Conservation (phyloP, 53 echinoderm and acorn worm genomes). For the Temnopleurus reevesii region DNA sequence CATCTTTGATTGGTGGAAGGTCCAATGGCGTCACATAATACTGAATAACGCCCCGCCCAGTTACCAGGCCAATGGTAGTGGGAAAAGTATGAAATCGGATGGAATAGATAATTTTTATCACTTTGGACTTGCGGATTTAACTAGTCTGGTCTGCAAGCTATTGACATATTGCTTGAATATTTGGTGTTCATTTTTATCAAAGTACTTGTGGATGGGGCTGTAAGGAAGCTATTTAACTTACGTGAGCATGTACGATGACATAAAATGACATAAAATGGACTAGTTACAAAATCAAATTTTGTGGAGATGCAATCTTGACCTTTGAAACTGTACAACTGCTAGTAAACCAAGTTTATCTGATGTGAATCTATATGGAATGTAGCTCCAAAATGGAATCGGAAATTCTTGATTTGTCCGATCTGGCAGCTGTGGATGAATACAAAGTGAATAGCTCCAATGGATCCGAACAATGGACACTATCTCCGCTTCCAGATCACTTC, state of each 20-base stretch:
- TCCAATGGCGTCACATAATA: background rate
- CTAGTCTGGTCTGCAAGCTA: background rate
- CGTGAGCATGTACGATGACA: too few relatives aligned
- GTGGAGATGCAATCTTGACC: too few relatives aligned
- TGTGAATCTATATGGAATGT: too few relatives aligned
- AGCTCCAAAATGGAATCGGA: background rate
- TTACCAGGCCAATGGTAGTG: background rate
- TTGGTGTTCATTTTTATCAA: too few relatives aligned
- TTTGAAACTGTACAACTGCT: too few relatives aligned
- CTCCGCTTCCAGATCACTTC: slow-evolving; percentile 13
- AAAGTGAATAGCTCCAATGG: background rate
- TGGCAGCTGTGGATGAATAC: background rate
- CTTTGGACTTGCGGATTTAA: background rate
- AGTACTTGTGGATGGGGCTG: too few relatives aligned
- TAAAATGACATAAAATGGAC: too few relatives aligned
- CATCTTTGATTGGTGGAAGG: background rate
- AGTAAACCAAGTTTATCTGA: too few relatives aligned
- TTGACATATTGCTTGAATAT: background rate
- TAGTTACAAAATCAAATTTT: too few relatives aligned
- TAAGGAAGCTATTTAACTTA: too few relatives aligned
- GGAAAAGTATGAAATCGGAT: background rate
- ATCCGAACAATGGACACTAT: background rate
- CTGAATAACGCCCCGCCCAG: background rate
- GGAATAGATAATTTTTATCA: slow-evolving; percentile 6
- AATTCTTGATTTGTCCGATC: background rate